Conservation (phyloP, 2,113 vertebrate genomes). For the Dipodomys merriami region DNA sequence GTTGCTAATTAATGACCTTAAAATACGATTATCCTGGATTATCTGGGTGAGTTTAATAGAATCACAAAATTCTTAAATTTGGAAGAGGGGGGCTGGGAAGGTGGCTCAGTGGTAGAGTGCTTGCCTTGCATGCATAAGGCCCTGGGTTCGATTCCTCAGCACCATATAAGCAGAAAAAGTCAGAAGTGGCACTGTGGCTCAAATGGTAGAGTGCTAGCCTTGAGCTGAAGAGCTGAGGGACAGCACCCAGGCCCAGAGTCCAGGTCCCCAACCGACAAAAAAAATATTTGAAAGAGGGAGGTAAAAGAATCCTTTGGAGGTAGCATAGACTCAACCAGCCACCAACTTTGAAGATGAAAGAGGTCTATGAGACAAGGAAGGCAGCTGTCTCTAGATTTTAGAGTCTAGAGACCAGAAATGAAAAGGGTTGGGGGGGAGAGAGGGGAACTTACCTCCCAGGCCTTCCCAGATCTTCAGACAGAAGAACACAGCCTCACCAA, state of each 20-base stretch:
- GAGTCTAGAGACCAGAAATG: background rate
- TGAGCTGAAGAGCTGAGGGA: too few species aligned
- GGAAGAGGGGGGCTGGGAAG: background rate
- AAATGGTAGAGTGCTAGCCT: too few species aligned
- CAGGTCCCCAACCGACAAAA: too few species aligned
- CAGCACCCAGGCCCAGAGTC: too few species aligned
- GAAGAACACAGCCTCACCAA: background rate
- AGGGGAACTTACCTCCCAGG: background rate
- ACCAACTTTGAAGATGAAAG: background rate
- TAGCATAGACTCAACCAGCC: background rate
- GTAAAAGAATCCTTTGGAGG: background rate
- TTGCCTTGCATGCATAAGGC: too few species aligned
- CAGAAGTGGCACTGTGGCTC: too few species aligned
- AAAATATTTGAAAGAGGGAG: background rate
- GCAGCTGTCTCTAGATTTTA: background rate
- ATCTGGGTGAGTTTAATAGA: background rate
- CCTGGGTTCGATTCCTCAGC: too few species aligned
- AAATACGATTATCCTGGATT: background rate
- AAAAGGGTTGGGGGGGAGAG: background rate
- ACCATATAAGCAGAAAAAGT: too few species aligned
- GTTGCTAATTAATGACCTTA: background rate
- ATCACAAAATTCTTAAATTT: background rate
- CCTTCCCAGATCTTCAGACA: background rate
- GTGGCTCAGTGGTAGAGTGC: too few species aligned
- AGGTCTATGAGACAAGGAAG: background rate